phyloP scores from a whole-genome alignment of 2,113 vertebrate genomes.

The Poeciliopsis retropinna region DNA sequence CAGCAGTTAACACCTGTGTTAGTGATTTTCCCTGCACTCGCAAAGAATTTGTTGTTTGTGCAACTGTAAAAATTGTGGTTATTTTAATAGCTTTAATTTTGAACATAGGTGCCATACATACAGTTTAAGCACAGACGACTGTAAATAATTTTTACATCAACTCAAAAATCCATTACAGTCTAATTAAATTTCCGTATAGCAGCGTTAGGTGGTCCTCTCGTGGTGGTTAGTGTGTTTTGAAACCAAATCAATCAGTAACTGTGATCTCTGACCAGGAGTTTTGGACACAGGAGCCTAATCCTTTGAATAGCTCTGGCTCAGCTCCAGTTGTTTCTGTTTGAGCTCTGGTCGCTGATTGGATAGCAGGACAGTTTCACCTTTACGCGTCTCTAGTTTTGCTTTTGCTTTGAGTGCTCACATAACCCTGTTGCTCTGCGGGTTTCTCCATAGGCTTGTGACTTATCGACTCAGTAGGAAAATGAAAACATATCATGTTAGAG shows the following conservation, averaged over 20 bases:
- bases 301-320: conserved; percentile 58
- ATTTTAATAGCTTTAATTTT: not conserved
- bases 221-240: conserved; percentile 31
- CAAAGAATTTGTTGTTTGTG: no score
- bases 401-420: conserved; percentile 39
- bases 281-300: conserved; percentile 47
- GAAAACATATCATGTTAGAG: conserved; percentile 5
- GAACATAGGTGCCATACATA: no score
- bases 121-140: not conserved
- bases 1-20: not conserved
- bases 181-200: not conserved
- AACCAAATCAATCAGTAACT: conserved; percentile 44
- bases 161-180: not conserved
- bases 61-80: not conserved
- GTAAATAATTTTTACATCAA: no score
- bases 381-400: conserved; percentile 44
- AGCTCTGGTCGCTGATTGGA: conserved; percentile 52
- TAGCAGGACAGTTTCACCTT: conserved; percentile 29
- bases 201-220: conserved; percentile 8
- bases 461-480: conserved; percentile 40
- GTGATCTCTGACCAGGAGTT: conserved; percentile 49
- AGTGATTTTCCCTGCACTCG: not conserved
- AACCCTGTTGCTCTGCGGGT: not conserved
- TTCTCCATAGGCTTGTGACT: conserved; percentile 2
- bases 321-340: conserved; percentile 44